Base-by-base conservation (phyloP, 2,113 vertebrate species). In the Odocoileus hemionus region DNA sequence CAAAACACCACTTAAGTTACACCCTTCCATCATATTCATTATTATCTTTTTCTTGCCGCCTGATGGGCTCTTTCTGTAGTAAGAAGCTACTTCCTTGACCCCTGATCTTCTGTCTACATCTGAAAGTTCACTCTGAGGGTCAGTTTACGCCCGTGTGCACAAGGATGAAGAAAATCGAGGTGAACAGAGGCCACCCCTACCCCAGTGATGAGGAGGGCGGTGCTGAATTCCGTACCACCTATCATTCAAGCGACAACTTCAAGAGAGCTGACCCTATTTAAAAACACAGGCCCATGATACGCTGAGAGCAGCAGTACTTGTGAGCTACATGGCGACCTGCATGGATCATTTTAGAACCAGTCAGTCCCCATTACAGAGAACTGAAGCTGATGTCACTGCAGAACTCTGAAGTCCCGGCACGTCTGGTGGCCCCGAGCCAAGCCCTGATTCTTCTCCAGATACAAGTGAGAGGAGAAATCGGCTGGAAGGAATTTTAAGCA, bases 371-470 rank as follows among this genome's bases (percentile, higher is more conserved):
- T 25, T 0, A 39, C 11, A 30, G 57, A 57, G 12, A 58, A 58
- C 70, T 5, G 14, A 82, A 92, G 54, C 52, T 13, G 36, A 74
- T 39, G 87, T 55, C 70, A n/a, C 78, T 50, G 52, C 58, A 87
- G 28, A 94, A 19, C 57, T 95, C 45, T 55, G 70, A 86, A 76
- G 87, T 84, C 45, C 47, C 52, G 26, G 58, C 84, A 52, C 1
- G 6, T 33, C 95, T 60, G 50, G 23, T 30, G 90, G 86, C 95
- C 89, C 23, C 16, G 30, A 60, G 80, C 92, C 92, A 98, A 86
- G 61, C 26, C 64, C 61, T 12, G 70, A 57, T 45, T 89, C 55
- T 82, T 74, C 89, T 94, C 87, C 80, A 92, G 30, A 67, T 28
- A 64, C 60, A 47, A 78, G 82, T 43, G 60, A 64, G 79, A 96